Evolutionary conservation across 2,797 vertebrate species (phyloP), one percentile per base, ranked within the genome.

Genomic region (Petrocephalus schoutedeni): DNA sequence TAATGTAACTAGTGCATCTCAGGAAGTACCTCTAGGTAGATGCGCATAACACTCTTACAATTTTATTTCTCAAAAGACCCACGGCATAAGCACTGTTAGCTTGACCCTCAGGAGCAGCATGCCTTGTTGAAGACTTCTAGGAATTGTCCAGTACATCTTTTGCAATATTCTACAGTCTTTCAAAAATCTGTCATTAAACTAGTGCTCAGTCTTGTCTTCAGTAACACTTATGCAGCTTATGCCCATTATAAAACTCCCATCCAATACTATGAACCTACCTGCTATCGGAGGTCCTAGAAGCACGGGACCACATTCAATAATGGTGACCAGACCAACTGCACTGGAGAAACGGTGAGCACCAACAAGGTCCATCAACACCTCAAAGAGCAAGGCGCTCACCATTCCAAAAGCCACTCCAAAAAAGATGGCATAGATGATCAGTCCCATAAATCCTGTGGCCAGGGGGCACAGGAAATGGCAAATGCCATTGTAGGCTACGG

Each of bases 401-500:
- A 97, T 96, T 85, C 95, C 96, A 0, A 97, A 97, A 14, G 92
- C 94, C 57, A 96, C 57, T 1, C 95, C 95, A 0, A 94, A 96
- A 88, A 97, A 95, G 1, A 93, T 21, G 0, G 94, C 92, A 51
- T 97, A 96, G 5, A 90, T 10, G 0, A 95, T 82, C 0, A 97
- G 93, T 28, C 95, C 92, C 0, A 1, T 3, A 87, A 96, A 96
- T 83, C 89, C 91, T 0, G 89, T 92, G 51, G 95, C 95, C 87
- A 97, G 92, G 0, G 96, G 96, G 90, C 96, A 97, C 90, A 97
- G 89, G 4, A 98, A 93, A 92, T 98, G 97, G 90, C 95, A 96
- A 0, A 87, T 16, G 0, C 96, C 96, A 0, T 94, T 96, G 91
- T 96, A 97, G 45, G 93, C 16, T 67, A 97, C 93, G 41, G 96